Percentiles rank a stretch among this genome's conserved stretches.
phyloP scores from a whole-genome alignment of 2,888 invertebrate species.

The Drosophila koepferae region DNA sequence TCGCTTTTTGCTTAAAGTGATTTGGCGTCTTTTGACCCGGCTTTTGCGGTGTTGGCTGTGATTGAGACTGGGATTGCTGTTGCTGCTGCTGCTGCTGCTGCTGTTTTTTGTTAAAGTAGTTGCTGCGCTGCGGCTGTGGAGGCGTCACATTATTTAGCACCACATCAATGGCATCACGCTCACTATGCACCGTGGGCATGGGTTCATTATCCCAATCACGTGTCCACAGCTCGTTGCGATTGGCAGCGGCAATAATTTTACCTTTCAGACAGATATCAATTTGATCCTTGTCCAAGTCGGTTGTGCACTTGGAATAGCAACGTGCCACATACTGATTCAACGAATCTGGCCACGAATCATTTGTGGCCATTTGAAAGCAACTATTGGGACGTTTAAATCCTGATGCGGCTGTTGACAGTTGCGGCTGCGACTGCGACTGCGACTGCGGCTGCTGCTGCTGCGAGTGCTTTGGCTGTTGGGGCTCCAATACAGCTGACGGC shows the following conservation, averaged over 20 bases:
- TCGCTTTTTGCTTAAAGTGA: conserved; percentile 73
- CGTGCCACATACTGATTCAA: conserved; percentile 95
- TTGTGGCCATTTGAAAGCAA: conserved; percentile 86
- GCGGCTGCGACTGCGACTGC: not conserved
- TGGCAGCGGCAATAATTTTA: conserved; percentile 95
- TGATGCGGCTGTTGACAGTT: conserved; percentile 1
- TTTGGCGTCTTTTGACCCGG: conserved; percentile 67
- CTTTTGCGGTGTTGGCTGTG: conserved; percentile 36
- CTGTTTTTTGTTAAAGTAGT: conserved; percentile 59
- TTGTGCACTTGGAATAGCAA: conserved; percentile 96
- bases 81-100: conserved; percentile 51
- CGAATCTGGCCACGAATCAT: conserved; percentile 92
- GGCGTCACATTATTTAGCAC: conserved; percentile 82
- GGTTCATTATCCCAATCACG: conserved; percentile 98
- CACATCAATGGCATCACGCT: conserved; percentile 88
- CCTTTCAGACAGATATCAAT: conserved; percentile 97
- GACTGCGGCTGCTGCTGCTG: conserved; percentile 12
- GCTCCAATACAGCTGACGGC: conserved; percentile 8
- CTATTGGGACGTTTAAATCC: conserved; percentile 83
- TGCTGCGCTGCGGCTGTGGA: conserved; percentile 86
- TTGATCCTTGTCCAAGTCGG: conserved; percentile 95
- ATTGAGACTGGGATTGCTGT: conserved; percentile 30
- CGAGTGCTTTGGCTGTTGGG: conserved; percentile 7
- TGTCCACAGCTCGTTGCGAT: conserved; percentile 93
- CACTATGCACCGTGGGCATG: conserved; percentile 94